Percentiles rank a stretch among this genome's conserved stretches.
Conservation (phyloP, 2,113 vertebrate genomes). For the Orcinus orca region DNA sequence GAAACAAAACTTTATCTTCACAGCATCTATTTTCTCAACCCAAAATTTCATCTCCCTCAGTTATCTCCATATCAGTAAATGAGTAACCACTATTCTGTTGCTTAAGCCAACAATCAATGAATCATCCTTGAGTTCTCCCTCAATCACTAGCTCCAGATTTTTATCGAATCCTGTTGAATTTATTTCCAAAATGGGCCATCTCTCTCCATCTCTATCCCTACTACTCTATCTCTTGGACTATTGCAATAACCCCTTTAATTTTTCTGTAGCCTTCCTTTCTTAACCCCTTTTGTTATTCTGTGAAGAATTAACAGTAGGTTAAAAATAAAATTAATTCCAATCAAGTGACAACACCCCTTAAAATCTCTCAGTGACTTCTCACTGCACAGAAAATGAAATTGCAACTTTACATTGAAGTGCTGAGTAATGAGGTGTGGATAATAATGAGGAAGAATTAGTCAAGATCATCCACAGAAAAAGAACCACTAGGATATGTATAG, state of each 20-base stretch:
- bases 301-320: neutral
- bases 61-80: neutral
- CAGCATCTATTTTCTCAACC: neutral
- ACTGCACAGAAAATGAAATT: neutral
- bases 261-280: neutral
- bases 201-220: neutral
- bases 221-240: neutral
- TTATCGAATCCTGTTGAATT: neutral
- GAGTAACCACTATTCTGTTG: neutral
- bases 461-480: neutral
- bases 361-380: neutral
- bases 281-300: neutral
- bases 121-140: neutral
- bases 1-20: neutral
- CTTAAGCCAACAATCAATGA: neutral
- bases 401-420: neutral
- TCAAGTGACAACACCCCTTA: neutral
- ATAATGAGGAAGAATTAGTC: neutral
- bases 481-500: neutral
- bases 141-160: neutral
- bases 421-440: neutral
- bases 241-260: neutral
- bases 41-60: neutral
- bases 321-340: neutral
- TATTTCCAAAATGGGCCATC: neutral